Conservation (phyloP, 2,797 vertebrate genomes). For the Schizothorax lantsangensis region DNA sequence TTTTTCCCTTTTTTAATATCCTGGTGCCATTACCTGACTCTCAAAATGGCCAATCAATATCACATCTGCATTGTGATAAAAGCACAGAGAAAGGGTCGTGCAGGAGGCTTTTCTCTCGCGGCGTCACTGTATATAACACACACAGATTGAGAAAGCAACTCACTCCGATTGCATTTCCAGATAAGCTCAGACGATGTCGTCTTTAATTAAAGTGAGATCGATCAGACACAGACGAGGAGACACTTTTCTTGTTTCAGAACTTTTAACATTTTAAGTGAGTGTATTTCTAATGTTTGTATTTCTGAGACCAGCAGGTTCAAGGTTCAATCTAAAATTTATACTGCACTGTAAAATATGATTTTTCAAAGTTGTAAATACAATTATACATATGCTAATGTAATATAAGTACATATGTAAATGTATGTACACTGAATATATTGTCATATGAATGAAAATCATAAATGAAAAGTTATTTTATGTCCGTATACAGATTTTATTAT, state of each 20-base stretch:
- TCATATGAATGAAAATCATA: not conserved
- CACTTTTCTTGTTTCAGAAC: not conserved
- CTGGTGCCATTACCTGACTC: slow-evolving; percentile 65
- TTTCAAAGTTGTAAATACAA: not conserved
- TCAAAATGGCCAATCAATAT: slow-evolving; percentile 68
- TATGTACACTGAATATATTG: not conserved
- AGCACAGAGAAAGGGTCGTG: slow-evolving; percentile 49
- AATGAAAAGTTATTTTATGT: not conserved
- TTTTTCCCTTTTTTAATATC: slow-evolving; percentile 62
- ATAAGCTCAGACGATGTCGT: slow-evolving; percentile 6
- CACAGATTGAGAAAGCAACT: slow-evolving; percentile 71
- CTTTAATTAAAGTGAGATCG: slow-evolving; percentile 56
- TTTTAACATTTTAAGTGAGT: not conserved
- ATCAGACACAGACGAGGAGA: not conserved
- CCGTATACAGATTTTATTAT: not conserved
- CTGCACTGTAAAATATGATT: not conserved
- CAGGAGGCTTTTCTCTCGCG: slow-evolving; percentile 51
- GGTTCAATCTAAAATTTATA: not conserved
- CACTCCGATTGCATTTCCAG: slow-evolving; percentile 70
- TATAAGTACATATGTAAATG: not conserved
- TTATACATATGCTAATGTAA: too few species aligned
- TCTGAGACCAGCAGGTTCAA: not conserved
- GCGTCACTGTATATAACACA: slow-evolving; percentile 59
- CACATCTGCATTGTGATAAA: slow-evolving; percentile 72
- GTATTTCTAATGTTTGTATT: not conserved